Conservation (phyloP, 2,113 vertebrate species). For the Misgurnus mizolepis region DNA sequence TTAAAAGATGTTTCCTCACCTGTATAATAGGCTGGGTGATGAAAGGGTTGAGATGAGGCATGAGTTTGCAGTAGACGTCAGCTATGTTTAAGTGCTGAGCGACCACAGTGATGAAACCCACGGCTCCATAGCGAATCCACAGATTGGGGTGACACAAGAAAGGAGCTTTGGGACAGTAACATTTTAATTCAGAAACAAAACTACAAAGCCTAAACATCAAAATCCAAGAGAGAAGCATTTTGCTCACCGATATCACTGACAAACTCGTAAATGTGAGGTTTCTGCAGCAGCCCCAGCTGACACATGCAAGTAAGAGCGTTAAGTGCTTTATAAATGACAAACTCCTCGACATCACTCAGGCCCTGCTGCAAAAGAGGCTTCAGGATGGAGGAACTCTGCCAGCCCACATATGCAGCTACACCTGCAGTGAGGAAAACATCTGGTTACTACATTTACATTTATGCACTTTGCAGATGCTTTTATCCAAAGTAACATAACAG, state of each 20-base stretch:
- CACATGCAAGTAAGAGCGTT: constrained; percentile 97
- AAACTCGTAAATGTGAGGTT: constrained; percentile 96
- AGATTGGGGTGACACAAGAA: constrained; percentile 97
- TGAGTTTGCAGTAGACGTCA: constrained; percentile 96
- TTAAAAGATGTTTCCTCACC: constrained; percentile 69
- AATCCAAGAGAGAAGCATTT: neutral
- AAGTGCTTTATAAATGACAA: constrained; percentile 96
- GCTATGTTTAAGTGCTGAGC: constrained; percentile 94
- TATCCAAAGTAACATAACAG: neutral
- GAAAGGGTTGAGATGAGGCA: constrained; percentile 93
- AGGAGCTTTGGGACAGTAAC: constrained; percentile 76
- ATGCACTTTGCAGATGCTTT: neutral
- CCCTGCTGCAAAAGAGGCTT: constrained; percentile 97
- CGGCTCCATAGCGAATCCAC: constrained; percentile 96
- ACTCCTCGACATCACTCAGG: constrained; percentile 96
- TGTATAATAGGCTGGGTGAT: constrained; percentile 96
- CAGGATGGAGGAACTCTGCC: constrained; percentile 97
- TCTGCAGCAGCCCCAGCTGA: constrained; percentile 93
- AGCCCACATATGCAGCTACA: constrained; percentile 96
- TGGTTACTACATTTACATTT: neutral
- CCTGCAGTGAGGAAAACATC: constrained; percentile 68
- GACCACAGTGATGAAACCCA: constrained; percentile 97
- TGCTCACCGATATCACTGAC: constrained; percentile 91
- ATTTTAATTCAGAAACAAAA: neutral
- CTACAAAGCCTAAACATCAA: neutral